These are phyloP conservation scores for Nothoprocta pentlandii DNA, from an alignment of 2,113 vertebrate species.

Conservation along the genomic window DNA sequence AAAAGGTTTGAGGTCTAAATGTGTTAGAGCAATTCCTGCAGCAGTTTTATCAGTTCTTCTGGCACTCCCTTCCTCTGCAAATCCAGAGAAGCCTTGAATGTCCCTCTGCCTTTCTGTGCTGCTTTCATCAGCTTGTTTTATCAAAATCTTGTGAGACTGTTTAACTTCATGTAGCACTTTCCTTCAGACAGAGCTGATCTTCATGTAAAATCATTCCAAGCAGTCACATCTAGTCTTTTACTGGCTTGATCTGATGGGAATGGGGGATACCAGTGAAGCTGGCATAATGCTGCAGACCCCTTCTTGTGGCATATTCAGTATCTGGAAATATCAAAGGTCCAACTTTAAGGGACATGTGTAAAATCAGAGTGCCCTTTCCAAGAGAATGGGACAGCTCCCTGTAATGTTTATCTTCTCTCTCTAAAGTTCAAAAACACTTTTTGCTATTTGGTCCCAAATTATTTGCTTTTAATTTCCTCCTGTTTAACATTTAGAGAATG, in stretches of 20 bases:
- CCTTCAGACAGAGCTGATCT: background rate
- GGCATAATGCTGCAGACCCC: slow-evolving; percentile 4
- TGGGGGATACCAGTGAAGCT: background rate
- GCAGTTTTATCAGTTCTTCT: background rate
- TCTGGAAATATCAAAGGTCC: slow-evolving; percentile 40
- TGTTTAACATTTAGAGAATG: background rate
- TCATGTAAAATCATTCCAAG: background rate
- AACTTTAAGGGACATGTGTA: slow-evolving; percentile 31
- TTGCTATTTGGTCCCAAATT: background rate
- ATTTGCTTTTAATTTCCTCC: background rate
- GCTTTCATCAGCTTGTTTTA: background rate
- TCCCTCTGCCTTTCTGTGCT: background rate
- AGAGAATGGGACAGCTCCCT: background rate
- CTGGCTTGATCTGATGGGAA: slow-evolving; percentile 40
- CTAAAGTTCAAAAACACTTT: background rate
- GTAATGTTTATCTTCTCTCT: background rate
- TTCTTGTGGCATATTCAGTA: background rate
- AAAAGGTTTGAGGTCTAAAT: background rate
- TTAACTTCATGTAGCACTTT: background rate
- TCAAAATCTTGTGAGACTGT: background rate
- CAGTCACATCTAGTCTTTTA: slow-evolving; percentile 44
- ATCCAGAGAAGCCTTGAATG: background rate
- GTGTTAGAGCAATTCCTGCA: background rate
- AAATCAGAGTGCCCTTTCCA: slow-evolving; percentile 6
- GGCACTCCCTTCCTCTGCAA: background rate